Evolutionary conservation across 2,797 vertebrate species (phyloP).

Genomic region (Melanotaenia maccullochi): DNA sequence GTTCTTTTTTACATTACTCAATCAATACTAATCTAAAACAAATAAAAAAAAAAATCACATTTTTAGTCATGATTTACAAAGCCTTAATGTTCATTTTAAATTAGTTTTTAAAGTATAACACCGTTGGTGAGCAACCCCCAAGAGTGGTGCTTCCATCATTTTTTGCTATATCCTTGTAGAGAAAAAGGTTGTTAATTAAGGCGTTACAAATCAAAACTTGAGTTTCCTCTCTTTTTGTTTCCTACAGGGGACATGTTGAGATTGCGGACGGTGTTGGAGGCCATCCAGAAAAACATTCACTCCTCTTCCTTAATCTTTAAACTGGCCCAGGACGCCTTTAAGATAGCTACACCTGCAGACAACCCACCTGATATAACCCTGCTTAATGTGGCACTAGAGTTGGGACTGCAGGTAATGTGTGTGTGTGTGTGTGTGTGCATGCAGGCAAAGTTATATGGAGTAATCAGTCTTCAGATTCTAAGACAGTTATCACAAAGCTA

Average conservation of each 20-base stretch:
- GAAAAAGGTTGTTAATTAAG: neutral
- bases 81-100: neutral
- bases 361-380: conserved; percentile 93
- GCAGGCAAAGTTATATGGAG: conserved; percentile 15
- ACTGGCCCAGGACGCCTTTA: conserved; percentile 97
- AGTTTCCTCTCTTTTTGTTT: neutral
- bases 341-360: conserved; percentile 95
- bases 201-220: neutral
- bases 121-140: neutral
- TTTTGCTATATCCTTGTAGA: neutral
- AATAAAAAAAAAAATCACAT: neutral
- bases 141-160: neutral
- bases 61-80: neutral
- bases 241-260: conserved; percentile 92
- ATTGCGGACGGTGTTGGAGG: conserved; percentile 94
- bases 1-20: neutral
- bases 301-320: conserved; percentile 99
- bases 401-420: conserved; percentile 92
- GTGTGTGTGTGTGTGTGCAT: conserved; percentile 9
- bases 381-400: conserved; percentile 95
- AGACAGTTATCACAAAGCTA: neutral
- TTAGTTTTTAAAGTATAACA: neutral
- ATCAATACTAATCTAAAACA: no score
- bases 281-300: conserved; percentile 98
- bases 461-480: conserved; percentile 36